Conservation (phyloP, 2,797 vertebrate species). For the Ficedula albicollis region DNA sequence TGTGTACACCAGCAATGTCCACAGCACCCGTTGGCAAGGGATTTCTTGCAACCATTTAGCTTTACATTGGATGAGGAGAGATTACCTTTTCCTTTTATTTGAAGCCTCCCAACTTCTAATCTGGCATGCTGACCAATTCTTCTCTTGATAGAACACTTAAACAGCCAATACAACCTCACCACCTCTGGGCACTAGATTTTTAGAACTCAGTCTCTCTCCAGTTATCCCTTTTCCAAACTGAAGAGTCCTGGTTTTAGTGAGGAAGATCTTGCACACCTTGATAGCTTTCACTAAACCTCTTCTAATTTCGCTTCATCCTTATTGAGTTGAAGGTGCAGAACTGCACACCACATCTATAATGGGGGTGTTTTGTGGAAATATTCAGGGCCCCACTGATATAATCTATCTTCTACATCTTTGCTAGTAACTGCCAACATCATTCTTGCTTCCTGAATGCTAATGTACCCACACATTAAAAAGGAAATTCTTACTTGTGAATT, state of each 20-base stretch:
- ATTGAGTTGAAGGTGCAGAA: neutral
- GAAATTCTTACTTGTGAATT: neutral
- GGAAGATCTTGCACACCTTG: neutral
- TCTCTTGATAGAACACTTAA: neutral
- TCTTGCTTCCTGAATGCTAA: neutral
- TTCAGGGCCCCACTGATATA: neutral
- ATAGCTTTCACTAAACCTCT: neutral
- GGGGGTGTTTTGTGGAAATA: neutral
- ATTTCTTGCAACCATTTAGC: neutral
- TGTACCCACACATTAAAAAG: neutral
- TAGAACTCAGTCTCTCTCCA: neutral
- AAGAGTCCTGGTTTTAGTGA: neutral
- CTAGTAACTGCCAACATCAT: neutral
- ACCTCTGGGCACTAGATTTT: neutral
- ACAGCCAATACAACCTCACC: neutral
- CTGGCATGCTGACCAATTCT: neutral
- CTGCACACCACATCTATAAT: neutral
- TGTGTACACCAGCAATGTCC: accelerated
- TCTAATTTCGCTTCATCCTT: neutral
- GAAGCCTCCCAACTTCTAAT: neutral
- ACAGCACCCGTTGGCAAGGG: neutral
- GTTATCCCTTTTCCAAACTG: neutral
- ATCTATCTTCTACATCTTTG: neutral
- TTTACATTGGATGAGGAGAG: neutral
- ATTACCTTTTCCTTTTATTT: neutral